These are phyloP conservation scores for Brachyhypopomus gauderio DNA, from an alignment of 2,113 vertebrate species.

Conservation along the genomic window DNA sequence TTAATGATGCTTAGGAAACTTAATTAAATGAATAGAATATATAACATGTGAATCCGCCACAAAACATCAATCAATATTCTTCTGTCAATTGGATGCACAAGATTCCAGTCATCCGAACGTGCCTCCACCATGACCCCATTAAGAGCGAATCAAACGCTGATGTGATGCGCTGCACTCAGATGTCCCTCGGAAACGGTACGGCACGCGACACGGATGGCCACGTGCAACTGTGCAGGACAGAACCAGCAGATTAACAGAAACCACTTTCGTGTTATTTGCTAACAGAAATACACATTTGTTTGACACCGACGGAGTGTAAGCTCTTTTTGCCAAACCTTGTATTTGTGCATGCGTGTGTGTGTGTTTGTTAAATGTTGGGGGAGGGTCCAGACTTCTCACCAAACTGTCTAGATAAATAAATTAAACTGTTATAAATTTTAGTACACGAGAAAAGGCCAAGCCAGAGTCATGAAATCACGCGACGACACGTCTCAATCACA, in stretches of 20 bases:
- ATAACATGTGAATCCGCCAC: constrained; percentile 72
- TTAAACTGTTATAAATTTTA: not conserved
- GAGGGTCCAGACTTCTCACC: too few species aligned
- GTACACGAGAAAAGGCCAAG: constrained; percentile 29
- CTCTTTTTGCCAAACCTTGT: not conserved
- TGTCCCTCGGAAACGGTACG: constrained; percentile 23
- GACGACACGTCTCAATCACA: constrained; percentile 32
- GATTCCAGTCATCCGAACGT: constrained; percentile 62
- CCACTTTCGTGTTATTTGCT: not conserved
- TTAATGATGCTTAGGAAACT: constrained; percentile 93
- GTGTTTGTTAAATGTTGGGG: too few species aligned
- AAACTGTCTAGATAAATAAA: not conserved
- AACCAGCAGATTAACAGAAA: constrained; percentile 21
- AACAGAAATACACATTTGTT: not conserved
- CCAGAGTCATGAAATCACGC: not conserved
- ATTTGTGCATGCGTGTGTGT: too few species aligned
- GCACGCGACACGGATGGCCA: not conserved
- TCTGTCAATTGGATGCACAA: constrained; percentile 68
- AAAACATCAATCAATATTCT: constrained; percentile 79
- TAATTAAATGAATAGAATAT: constrained; percentile 82
- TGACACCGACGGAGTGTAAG: not conserved
- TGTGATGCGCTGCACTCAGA: constrained; percentile 62
- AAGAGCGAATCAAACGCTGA: constrained; percentile 74
- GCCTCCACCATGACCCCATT: constrained; percentile 76
- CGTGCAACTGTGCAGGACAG: constrained; percentile 1